A percentile compares a stretch with the other conserved stretches of the same genome.
Conservation (phyloP, 2,888 invertebrate genomes). For the Monoplex corrugatus region DNA sequence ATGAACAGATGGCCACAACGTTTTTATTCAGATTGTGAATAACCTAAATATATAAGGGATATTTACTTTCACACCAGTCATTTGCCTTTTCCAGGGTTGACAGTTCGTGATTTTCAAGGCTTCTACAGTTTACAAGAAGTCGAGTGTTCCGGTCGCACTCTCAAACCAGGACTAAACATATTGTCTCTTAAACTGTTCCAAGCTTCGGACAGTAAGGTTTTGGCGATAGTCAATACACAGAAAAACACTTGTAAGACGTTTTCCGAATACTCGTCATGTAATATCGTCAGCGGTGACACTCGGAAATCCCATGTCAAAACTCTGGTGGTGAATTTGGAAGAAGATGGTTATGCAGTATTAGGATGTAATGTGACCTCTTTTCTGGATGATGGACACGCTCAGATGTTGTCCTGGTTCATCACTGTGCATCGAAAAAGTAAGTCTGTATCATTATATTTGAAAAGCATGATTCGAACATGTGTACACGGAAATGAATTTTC, state of each 20-base stretch:
- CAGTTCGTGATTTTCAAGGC: slow-evolving; percentile 26
- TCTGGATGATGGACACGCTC: not conserved
- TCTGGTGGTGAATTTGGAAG: slow-evolving; percentile 23
- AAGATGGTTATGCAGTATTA: not conserved
- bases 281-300: not conserved
- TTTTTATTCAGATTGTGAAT: too few relatives aligned
- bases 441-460: too few relatives aligned
- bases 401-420: not conserved
- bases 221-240: slow-evolving; percentile 21
- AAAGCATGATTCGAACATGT: too few relatives aligned
- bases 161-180: not conserved
- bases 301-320: slow-evolving; percentile 16
- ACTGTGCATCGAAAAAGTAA: not conserved
- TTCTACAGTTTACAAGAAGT: slow-evolving; percentile 44
- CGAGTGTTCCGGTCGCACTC: slow-evolving; percentile 32
- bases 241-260: slow-evolving; percentile 19
- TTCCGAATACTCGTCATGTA: slow-evolving; percentile 32
- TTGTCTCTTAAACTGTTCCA: slow-evolving; percentile 35
- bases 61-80: too few relatives aligned
- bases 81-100: slow-evolving; percentile 39
- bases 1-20: not conserved
- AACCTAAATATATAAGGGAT: too few relatives aligned
- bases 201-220: not conserved
- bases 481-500: too few relatives aligned
- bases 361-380: slow-evolving; percentile 39